Evolutionary conservation across 2,797 vertebrate species (phyloP).

Genomic region (Typhlichthys subterraneus): DNA sequence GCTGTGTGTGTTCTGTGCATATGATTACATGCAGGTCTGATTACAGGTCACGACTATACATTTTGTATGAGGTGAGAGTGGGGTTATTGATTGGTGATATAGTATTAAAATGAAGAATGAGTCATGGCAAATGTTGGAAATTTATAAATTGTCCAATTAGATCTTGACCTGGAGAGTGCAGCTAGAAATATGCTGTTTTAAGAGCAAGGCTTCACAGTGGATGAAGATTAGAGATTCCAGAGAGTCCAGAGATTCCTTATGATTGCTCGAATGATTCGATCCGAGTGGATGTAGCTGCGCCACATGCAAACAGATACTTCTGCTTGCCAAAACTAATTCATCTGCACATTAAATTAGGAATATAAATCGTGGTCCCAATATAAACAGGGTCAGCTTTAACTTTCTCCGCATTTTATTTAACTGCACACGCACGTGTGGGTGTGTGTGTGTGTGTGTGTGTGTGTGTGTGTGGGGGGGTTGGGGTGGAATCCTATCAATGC

Average conservation of each 20-base stretch:
- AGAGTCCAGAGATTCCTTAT: constrained; percentile 67
- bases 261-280: constrained; percentile 65
- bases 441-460: constrained; percentile 32
- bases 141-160: constrained; percentile 71
- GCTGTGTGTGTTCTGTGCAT: constrained; percentile 18
- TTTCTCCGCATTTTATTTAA: constrained; percentile 78
- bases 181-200: constrained; percentile 59
- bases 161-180: constrained; percentile 70
- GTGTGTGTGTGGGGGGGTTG: constrained; percentile 9
- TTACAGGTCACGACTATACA: constrained; percentile 65
- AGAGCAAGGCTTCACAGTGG: constrained; percentile 51
- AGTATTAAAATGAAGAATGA: neutral
- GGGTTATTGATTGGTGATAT: constrained; percentile 63
- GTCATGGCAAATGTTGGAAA: constrained; percentile 47
- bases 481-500: constrained; percentile 67
- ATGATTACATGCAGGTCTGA: constrained; percentile 43
- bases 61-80: constrained; percentile 64
- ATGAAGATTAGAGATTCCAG: constrained; percentile 64
- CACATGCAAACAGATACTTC: constrained; percentile 66
- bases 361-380: constrained; percentile 72
- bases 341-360: constrained; percentile 75
- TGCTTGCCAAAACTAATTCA: constrained; percentile 74
- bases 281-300: constrained; percentile 51
- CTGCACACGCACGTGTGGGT: constrained; percentile 14
- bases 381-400: constrained; percentile 74